Base-by-base conservation (phyloP, 2,113 vertebrate species). In the Elephantulus edwardii region DNA sequence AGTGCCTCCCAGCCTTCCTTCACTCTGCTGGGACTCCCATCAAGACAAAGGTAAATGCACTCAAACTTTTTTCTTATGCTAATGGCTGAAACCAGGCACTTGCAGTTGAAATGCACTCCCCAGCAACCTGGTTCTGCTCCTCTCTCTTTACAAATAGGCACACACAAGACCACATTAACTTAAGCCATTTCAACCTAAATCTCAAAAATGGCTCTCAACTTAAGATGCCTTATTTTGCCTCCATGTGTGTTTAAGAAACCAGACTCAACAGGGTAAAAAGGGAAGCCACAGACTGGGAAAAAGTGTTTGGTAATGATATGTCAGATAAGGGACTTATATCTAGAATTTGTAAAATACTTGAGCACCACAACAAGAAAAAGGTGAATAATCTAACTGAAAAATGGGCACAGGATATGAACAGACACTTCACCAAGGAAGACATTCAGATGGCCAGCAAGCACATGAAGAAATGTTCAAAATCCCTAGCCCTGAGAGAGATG, bases 31-130 rank as follows among this genome's bases (percentile, higher is more conserved):
- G 97, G 98, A 98, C 98, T 98, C 98, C 98, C 98, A 97, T 98
- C 97, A 97, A 98, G 97, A 99, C 99, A 99, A 99, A 98, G 96
- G 97, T 96, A 98, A 98, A 99, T 97, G 98, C 98, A 98, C 98
- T 98, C 98, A 99, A 98, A 98, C 98, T 98, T 98, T 98, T 98
- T 99, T 99, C 98, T 99, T 98, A 99, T 99, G 99, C 98, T 99
- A 99, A 99, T 99, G 95, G 66, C 85, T 90, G 96, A 97, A 96
- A 98, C 98, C 90, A 76, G 91, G 97, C 93, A 97, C 97, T 98
- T 98, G 96, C 97, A 98, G 98, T 98, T 98, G 98, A 97, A 96
- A 97, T 94, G 97, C 97, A 98, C 97, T 98, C 98, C 97, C 97
- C 98, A 97, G 97, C 95, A 97, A 97, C 95, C 95, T 97, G 89